Evolutionary conservation across 2,888 invertebrate genomes (phyloP).

Genomic region (Tridacna gigas): DNA sequence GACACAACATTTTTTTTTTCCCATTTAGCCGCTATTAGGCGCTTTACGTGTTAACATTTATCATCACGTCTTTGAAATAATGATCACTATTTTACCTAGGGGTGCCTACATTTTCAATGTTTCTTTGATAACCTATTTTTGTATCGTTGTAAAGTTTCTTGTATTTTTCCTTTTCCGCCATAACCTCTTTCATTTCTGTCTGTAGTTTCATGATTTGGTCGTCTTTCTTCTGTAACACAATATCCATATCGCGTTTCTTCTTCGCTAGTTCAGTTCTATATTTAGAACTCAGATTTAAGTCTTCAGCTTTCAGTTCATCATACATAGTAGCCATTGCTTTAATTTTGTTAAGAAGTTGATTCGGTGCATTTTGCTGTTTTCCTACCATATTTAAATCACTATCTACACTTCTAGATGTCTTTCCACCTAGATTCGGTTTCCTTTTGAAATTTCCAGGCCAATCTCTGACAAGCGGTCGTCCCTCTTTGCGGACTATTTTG

Average conservation of each 20-base stretch:
- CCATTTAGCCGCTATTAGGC: not conserved
- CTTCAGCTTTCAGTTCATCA: constrained; percentile 58
- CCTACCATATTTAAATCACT: constrained; percentile 37
- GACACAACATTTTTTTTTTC: not conserved
- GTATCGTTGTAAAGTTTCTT: constrained; percentile 70
- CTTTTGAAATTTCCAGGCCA: constrained; percentile 57
- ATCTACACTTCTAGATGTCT: constrained; percentile 40
- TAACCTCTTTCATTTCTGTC: constrained; percentile 64
- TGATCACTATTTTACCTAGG: not conserved
- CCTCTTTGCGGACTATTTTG: constrained; percentile 18
- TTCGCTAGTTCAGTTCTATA: constrained; percentile 57
- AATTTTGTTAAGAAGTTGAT: constrained; percentile 54
- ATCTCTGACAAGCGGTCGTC: constrained; percentile 33
- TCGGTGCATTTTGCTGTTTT: constrained; percentile 39
- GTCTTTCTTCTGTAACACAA: constrained; percentile 61
- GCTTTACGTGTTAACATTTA: not conserved
- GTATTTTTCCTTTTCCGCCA: constrained; percentile 73
- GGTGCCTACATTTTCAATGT: constrained; percentile 33
- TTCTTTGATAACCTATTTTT: constrained; percentile 65
- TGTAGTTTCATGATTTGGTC: constrained; percentile 66
- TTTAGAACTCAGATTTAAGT: constrained; percentile 51
- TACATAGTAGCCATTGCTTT: constrained; percentile 48
- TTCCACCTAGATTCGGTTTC: constrained; percentile 33
- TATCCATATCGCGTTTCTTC: constrained; percentile 60
- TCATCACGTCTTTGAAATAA: not conserved